Base-by-base conservation (phyloP, 2,888 invertebrate genomes). In the Chromoteleia sp. region DNA sequence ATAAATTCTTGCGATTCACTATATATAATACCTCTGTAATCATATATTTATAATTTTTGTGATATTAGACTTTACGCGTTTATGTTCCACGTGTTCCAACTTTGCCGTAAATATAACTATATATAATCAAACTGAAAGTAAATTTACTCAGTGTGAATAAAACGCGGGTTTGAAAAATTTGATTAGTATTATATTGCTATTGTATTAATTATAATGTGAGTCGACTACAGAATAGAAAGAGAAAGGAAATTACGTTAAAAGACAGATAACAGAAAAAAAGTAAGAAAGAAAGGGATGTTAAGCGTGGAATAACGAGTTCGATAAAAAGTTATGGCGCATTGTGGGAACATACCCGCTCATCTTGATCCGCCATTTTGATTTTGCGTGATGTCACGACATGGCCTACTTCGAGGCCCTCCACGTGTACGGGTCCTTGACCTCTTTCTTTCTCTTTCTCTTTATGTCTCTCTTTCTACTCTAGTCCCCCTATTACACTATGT, bases 351-450 rank as follows among this genome's bases (percentile, higher is more conserved):
- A 59, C 43, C 59, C 71, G 65, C 50, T 71, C 78, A 73, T 78
- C 78, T 78, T 65, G 41, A 65, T 56, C 68, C 41, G 73, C 78
- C 78, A 78, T 78, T 78, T 78, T 78, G 78, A 78, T 71, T 75
- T 75, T 75, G 65, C 75, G 75, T 75, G 75, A 75, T 75, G 75
- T 75, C 75, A 75, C 75, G 78, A 71, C 65, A 71, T 78, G 78
- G 71, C 78, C 78, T 78, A 78, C 78, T 78, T 78, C 25, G 78
- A 48, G 52, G 73, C 78, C 36, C 78, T 78, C 78, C 78, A 78
- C 65, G 73, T 78, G 78, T 58, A 78, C 43, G 68, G 71, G 78
- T 78, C 78, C 73, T n/a, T 71, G 71, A 78, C 78, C 78, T 56
- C 78, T 63, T 52, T 65, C 59, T 58, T 36, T 25, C 45, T 70